phyloP scores from a whole-genome alignment of 2,113 vertebrate species.

The Cebus imitator region DNA sequence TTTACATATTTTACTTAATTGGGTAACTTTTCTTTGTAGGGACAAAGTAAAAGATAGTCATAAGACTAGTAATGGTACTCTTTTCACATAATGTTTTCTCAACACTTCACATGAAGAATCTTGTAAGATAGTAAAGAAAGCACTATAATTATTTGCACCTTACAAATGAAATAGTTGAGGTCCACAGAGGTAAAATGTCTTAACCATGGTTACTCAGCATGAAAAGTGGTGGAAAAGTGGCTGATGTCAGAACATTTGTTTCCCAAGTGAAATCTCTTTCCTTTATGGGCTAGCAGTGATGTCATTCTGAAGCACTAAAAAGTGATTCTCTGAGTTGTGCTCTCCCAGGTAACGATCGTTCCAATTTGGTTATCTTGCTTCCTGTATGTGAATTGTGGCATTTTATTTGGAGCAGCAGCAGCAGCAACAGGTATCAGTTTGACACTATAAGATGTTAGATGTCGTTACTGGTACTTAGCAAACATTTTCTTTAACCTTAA shows the following conservation, averaged over 20 bases:
- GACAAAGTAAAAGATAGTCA: not conserved
- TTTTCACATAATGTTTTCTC: slow-evolving; percentile 25
- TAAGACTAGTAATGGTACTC: not conserved
- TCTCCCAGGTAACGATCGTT: not conserved
- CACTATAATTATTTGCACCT: not conserved
- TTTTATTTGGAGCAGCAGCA: not conserved
- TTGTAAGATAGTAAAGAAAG: not conserved
- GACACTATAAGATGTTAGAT: not conserved
- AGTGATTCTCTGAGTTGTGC: not conserved
- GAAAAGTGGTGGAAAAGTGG: not conserved
- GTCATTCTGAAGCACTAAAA: not conserved
- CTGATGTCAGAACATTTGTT: not conserved
- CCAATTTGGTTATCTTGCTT: not conserved
- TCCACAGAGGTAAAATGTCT: not conserved
- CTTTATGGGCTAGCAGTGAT: not conserved
- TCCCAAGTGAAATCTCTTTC: not conserved
- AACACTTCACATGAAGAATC: not conserved
- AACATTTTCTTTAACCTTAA: slow-evolving; percentile 5
- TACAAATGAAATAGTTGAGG: not conserved
- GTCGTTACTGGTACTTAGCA: not conserved
- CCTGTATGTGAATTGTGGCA: not conserved
- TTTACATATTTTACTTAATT: slow-evolving; percentile 18
- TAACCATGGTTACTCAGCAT: not conserved
- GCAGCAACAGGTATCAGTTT: not conserved
- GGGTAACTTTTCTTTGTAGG: not conserved